These are phyloP conservation scores for Pelecanus crispus DNA, from an alignment of 2,113 vertebrate species.

Conservation along the genomic window DNA sequence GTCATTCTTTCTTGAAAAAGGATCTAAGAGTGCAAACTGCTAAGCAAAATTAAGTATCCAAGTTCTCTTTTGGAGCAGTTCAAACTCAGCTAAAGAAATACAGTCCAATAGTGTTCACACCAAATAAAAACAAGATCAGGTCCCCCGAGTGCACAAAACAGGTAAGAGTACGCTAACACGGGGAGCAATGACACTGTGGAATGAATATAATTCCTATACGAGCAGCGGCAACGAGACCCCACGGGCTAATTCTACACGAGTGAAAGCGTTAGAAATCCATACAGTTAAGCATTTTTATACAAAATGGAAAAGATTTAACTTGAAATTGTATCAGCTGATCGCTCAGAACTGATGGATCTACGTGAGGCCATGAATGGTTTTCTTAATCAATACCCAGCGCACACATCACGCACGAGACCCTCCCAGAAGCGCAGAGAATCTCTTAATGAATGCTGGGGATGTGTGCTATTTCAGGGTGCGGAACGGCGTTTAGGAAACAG, in stretches of 20 bases:
- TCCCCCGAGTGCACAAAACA: neutral
- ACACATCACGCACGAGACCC: neutral
- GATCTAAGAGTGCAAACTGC: neutral
- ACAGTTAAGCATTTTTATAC: neutral
- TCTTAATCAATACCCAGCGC: fast-evolving
- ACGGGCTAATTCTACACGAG: fast-evolving
- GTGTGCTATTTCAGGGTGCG: neutral
- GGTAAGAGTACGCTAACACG: neutral
- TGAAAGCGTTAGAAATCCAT: neutral
- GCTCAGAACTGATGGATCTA: neutral
- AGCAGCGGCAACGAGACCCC: conserved; percentile 34
- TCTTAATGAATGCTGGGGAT: neutral
- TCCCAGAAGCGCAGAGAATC: fast-evolving
- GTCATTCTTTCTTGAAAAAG: neutral
- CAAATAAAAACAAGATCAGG: neutral
- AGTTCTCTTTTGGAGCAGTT: neutral
- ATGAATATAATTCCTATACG: conserved; percentile 63
- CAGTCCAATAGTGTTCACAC: neutral
- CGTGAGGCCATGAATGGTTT: fast-evolving
- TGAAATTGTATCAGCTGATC: neutral
- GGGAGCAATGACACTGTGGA: neutral
- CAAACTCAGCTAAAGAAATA: neutral
- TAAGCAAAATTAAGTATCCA: neutral
- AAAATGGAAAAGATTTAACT: neutral
- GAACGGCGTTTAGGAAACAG: fast-evolving